phyloP scores from a whole-genome alignment of 2,888 invertebrate genomes.

The Glaucopsyche alexis region DNA sequence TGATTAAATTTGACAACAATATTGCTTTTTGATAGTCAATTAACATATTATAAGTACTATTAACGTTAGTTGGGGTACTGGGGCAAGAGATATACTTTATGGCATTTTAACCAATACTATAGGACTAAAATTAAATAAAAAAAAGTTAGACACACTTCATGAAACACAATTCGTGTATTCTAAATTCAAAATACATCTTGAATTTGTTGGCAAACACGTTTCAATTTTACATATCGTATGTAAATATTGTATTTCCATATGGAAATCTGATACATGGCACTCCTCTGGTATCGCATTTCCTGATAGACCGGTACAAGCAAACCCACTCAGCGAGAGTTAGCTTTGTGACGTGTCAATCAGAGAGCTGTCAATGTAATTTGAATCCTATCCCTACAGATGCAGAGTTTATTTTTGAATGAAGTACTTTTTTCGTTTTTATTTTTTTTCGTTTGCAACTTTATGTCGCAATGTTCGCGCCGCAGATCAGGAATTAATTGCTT shows the following conservation, averaged over 20 bases:
- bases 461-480: background rate
- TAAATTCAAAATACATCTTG: background rate
- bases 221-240: conserved; percentile 4
- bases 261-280: conserved; percentile 18
- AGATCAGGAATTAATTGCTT: conserved; percentile 9
- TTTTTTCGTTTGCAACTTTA: background rate
- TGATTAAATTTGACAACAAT: no score
- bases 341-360: conserved; percentile 17
- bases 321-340: conserved; percentile 47
- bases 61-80: no score
- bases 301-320: conserved; percentile 55
- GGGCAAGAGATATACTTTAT: no score
- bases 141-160: background rate
- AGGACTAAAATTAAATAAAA: background rate
- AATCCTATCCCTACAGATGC: background rate
- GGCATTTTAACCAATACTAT: background rate
- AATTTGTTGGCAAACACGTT: conserved; percentile 4
- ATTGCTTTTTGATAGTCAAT: no score
- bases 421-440: background rate
- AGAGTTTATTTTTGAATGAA: background rate
- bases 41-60: background rate
- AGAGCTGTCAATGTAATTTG: conserved; percentile 5
- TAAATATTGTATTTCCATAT: conserved; percentile 23
- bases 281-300: conserved; percentile 20
- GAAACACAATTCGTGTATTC: background rate